Evolutionary conservation across 1,140 invertebrate genomes (phyloP).

Genomic region (Drosophila kanapiae): DNA sequence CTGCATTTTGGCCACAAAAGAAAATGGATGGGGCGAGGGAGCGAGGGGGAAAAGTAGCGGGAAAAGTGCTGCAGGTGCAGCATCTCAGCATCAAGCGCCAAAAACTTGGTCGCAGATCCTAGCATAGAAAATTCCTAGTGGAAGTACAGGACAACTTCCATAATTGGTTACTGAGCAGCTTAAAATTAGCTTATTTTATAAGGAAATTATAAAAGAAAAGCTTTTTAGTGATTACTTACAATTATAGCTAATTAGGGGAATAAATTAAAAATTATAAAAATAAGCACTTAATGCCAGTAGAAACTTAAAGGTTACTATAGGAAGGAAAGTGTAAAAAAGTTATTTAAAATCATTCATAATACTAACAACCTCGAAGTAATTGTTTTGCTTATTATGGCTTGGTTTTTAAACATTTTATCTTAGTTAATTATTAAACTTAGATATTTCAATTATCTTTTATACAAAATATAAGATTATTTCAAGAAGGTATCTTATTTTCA

Average conservation of each 20-base stretch:
- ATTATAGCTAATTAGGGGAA: neutral
- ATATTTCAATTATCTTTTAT: no score
- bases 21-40: constrained; percentile 2
- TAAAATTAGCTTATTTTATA: neutral
- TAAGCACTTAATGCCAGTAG: no score
- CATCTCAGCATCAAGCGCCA: constrained; percentile 1
- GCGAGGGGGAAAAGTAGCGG: constrained; percentile 22
- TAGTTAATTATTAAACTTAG: no score
- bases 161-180: neutral
- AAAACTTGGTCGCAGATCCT: constrained; percentile 1
- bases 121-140: neutral
- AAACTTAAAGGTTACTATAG: no score
- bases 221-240: neutral
- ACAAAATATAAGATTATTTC: no score
- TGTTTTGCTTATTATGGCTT: neutral
- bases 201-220: neutral
- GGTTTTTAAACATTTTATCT: neutral
- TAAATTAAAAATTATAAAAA: no score
- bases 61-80: constrained; percentile 31
- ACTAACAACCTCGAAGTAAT: no score
- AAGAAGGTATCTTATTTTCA: neutral
- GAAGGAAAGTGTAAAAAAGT: no score
- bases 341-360: no score
- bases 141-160: neutral
- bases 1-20: constrained; percentile 36